A percentile compares a stretch with the other conserved stretches of the same genome.
phyloP scores from a whole-genome alignment of 2,797 vertebrate genomes.

The Molossus molossus region DNA sequence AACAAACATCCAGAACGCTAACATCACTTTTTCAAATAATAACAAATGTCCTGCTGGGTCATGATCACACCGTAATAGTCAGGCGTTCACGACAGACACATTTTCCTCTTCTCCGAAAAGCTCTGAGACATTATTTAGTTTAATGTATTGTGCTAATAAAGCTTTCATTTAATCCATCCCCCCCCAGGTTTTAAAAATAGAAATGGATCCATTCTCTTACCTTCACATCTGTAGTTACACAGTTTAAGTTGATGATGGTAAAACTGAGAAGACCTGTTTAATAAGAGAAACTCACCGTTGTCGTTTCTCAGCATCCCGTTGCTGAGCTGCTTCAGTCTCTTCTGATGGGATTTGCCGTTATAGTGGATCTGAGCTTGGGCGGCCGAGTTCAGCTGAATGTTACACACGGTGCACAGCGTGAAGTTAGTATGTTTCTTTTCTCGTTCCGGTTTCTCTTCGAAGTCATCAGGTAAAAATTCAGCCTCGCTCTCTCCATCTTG shows the following conservation, averaged over 20 bases:
- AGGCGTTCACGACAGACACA: neutral
- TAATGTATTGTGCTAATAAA: neutral
- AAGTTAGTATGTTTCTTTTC: slow-evolving; percentile 90
- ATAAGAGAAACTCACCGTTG: slow-evolving; percentile 85
- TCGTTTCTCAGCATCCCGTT: slow-evolving; percentile 87
- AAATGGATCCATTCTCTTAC: neutral
- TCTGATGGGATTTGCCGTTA: slow-evolving; percentile 91
- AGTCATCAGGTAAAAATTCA: slow-evolving; percentile 85
- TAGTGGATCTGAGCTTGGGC: slow-evolving; percentile 92
- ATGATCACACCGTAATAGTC: neutral
- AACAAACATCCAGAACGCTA: neutral
- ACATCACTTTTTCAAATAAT: neutral
- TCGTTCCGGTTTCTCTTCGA: slow-evolving; percentile 88
- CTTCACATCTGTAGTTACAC: slow-evolving; percentile 14
- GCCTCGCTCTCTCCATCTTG: slow-evolving; percentile 85
- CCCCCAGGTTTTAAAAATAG: neutral
- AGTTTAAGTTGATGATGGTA: neutral
- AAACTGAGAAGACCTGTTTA: neutral
- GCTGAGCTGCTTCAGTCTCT: slow-evolving; percentile 90
- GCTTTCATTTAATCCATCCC: neutral
- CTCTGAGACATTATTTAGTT: neutral
- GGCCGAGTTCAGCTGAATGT: slow-evolving; percentile 91
- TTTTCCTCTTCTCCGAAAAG: neutral
- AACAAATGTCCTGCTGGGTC: neutral
- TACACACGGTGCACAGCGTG: slow-evolving; percentile 90